These are phyloP conservation scores for Spodoptera frugiperda DNA, from an alignment of 1,140 invertebrate genomes.

Conservation along the genomic window DNA sequence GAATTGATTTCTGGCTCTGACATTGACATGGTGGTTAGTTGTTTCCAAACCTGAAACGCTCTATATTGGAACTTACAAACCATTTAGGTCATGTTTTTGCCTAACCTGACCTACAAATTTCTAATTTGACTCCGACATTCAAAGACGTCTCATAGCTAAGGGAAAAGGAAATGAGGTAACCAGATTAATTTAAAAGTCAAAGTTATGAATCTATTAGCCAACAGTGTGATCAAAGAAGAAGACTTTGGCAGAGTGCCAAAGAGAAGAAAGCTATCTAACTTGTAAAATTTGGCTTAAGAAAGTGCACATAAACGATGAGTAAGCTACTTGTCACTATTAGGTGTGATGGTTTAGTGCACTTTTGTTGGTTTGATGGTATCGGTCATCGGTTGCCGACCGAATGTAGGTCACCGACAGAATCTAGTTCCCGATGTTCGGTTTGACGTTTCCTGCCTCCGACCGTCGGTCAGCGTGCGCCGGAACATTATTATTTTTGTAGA, in stretches of 20 bases:
- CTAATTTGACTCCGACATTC: not conserved
- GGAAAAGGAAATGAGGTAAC: not conserved
- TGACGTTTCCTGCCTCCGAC: slow-evolving; percentile 22
- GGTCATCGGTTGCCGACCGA: not conserved
- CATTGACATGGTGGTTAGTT: no score
- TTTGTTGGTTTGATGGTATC: slow-evolving; percentile 25
- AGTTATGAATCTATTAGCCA: slow-evolving; percentile 36
- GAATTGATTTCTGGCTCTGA: no score
- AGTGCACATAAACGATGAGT: slow-evolving; percentile 24
- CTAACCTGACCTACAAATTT: not conserved
- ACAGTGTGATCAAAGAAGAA: slow-evolving; percentile 30
- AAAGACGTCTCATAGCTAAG: not conserved
- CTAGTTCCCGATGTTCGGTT: slow-evolving; percentile 18
- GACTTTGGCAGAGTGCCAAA: not conserved
- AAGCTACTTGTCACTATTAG: slow-evolving; percentile 15
- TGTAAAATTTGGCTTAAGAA: slow-evolving; percentile 12
- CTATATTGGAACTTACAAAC: no score
- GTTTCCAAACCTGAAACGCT: no score
- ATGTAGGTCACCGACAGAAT: slow-evolving; percentile 23
- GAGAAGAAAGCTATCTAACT: slow-evolving; percentile 1
- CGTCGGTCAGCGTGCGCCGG: slow-evolving; percentile 16
- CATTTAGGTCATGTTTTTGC: no score
- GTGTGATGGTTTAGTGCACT: slow-evolving; percentile 17
- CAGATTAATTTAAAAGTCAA: slow-evolving; percentile 18
- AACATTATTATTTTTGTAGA: slow-evolving; percentile 12